Evolutionary conservation across 2,113 vertebrate genomes (phyloP), one percentile per base, ranked within the genome.

Genomic region (Hemiprocne comata): DNA sequence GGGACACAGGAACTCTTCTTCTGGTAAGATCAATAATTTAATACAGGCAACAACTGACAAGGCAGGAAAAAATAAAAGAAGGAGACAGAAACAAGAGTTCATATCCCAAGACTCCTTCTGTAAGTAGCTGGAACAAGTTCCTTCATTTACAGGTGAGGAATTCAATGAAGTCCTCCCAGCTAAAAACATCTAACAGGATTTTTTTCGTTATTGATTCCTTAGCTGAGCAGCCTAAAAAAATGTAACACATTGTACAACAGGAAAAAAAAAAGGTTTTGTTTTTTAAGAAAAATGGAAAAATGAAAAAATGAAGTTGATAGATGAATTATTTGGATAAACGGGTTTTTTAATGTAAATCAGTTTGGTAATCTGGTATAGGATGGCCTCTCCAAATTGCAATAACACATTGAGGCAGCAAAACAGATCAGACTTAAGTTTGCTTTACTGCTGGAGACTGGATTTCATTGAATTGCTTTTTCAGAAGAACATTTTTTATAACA

Each of bases 221-320:
- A 62, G 9, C 2, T 83, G 4, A 54, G 19, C 31, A 76, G 9
- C 31, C 50, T 31, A 19, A 46, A 65, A 42, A 66, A 28, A 11
- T 9, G 1, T 19, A 13, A 57, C n/a, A 54, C 7, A 13, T 44
- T 55, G n/a, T 34, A 58, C 24, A 81, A 54, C 29, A 75, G 40
- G 31, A 55, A 51, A 33, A 26, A 42, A 46, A 46, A 48, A 48
- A 21, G 21, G 12, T 20, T 50, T 48, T 11, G 10, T 51, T 31
- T 79, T 69, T 62, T 15, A 12, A 57, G 4, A 2, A 11, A 87
- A 76, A 42, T 13, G 1, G 42, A 72, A 73, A 67, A 64, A n/a
- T n/a, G n/a, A 31, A 48, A 48, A 48, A 48, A 48, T n/a, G 2
- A 72, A 83, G 4, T 54, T 0, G 0, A 31, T 40, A 34, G 6